Base-by-base conservation (phyloP, 2,888 invertebrate genomes). In the Elegia similella region DNA sequence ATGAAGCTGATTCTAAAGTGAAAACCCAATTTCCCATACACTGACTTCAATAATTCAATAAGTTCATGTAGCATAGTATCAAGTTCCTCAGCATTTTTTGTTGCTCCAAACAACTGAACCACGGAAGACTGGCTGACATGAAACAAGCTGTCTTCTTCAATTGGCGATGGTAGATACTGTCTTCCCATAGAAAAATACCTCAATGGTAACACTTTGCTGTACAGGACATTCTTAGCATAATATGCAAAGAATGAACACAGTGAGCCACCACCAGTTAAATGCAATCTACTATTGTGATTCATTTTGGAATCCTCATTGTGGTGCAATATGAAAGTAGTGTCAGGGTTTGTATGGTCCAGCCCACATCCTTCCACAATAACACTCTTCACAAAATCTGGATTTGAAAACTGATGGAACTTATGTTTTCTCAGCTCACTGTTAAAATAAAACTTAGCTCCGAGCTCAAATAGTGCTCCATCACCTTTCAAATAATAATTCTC, bases 341-440 rank as follows among this genome's bases (percentile, higher is more conserved):
- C 70, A 0, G 92, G 83, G 66, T 94, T 86, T 2, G 92, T 87
- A 44, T 93, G 93, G 70, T 94, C 88, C 34, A 85, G 73, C 1
- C 95, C 95, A 69, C 94, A 93, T 52, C 95, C 96, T 86, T 97
- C 96, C 6, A 96, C 86, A 3, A 97, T 86, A 1, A 95, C 84
- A 73, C 95, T 95, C 57, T 95, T 94, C 6, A 93, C 92, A 84
- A 97, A 96, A 84, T 97, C 96, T 0, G 96, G 92, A 78, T 96
- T 96, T 0, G 95, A 94, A 68, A 95, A 94, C 70, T 94, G 94
- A 0, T 92, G 76, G 73, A 93, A 95, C n/a, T 92, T 84, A 10
- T 84, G 78, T 0, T 92, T 80, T 17, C 86, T 81, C 12, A 92
- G 69, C 10, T 82, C 66, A 3, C 84, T 75, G 55, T 78, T 88